A percentile compares a stretch with the other conserved stretches of the same genome.
These are phyloP conservation scores for Digitonthophagus gazella DNA, from an alignment of 2,888 invertebrate species.

Conservation along the genomic window DNA sequence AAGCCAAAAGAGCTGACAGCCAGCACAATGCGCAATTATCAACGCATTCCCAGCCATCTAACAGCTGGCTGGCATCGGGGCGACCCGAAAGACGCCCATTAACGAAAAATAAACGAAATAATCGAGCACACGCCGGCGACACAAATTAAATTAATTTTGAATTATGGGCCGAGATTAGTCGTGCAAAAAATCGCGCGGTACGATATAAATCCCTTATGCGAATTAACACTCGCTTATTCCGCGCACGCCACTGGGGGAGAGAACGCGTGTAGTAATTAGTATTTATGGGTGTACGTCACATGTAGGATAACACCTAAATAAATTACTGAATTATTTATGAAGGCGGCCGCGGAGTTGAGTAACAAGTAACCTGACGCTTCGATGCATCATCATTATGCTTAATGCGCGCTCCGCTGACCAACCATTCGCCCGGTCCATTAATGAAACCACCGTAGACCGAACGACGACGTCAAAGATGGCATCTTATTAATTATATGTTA, in stretches of 20 bases:
- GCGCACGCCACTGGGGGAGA: background rate
- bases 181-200: background rate
- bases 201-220: constrained; percentile 8
- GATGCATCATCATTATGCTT: constrained; percentile 31
- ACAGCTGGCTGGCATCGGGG: background rate
- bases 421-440: background rate
- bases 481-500: background rate
- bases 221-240: background rate
- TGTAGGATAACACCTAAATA: constrained; percentile 31
- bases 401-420: constrained; percentile 28
- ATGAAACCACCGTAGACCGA: background rate
- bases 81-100: background rate
- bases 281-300: constrained; percentile 29
- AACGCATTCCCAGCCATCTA: constrained; percentile 17
- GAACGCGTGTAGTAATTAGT: constrained; percentile 26
- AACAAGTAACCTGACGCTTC: constrained; percentile 30
- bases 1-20: constrained; percentile 23
- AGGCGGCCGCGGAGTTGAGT: constrained; percentile 27
- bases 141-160: constrained; percentile 25
- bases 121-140: constrained; percentile 5
- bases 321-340: constrained; percentile 31
- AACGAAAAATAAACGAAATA: constrained; percentile 13
- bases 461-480: no score
- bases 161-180: constrained; percentile 22
- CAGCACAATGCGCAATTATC: constrained; percentile 23